Percentiles rank a stretch among this genome's conserved stretches.
Evolutionary conservation across 2,113 vertebrate genomes (phyloP).

Genomic region (Marmota flaviventris): DNA sequence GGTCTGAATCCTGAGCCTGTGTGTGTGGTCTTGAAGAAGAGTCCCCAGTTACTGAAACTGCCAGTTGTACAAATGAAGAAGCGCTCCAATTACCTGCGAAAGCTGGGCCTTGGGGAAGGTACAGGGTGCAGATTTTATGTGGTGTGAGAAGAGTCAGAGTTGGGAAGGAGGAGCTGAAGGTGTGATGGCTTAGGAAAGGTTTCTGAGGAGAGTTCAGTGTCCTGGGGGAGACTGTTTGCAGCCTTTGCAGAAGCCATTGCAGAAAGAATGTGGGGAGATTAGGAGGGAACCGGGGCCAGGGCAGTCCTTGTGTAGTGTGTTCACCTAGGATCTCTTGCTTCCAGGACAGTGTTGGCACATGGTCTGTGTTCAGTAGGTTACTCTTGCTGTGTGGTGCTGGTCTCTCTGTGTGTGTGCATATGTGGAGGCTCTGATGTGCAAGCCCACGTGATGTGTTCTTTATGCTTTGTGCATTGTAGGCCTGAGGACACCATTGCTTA

Average conservation of each 20-base stretch:
- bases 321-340: neutral
- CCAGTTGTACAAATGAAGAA: constrained; percentile 84
- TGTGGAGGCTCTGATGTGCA: neutral
- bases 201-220: neutral
- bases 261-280: too few relatives aligned
- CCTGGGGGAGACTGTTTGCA: neutral
- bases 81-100: constrained; percentile 89
- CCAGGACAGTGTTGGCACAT: neutral
- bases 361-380: neutral
- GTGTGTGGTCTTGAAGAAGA: constrained; percentile 86
- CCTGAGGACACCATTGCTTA: neutral
- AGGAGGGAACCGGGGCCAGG: neutral
- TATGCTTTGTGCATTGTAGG: neutral
- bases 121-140: neutral
- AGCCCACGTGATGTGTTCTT: neutral
- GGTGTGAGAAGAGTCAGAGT: neutral
- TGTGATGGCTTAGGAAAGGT: neutral
- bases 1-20: constrained; percentile 88
- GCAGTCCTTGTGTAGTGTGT: neutral
- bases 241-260: neutral
- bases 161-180: neutral
- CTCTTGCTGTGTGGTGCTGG: fast-evolving
- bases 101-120: constrained; percentile 92
- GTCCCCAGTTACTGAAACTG: constrained; percentile 87
- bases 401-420: fast-evolving